Evolutionary conservation across 2,888 invertebrate species (phyloP).

Genomic region (Polyploca ridens): DNA sequence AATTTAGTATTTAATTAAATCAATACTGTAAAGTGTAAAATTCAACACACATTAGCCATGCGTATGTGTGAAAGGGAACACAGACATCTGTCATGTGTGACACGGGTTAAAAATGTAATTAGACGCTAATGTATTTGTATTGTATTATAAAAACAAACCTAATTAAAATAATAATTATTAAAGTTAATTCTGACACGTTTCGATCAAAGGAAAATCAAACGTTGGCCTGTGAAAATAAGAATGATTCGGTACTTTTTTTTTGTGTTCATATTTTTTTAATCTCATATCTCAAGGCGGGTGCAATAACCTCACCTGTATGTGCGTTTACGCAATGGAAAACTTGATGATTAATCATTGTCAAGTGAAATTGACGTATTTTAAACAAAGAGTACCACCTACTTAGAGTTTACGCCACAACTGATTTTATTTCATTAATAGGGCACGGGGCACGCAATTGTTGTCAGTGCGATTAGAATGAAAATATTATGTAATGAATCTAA

Average conservation of each 20-base stretch:
- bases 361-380: slow-evolving; percentile 7
- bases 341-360: slow-evolving; percentile 11
- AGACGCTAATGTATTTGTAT: slow-evolving; percentile 36
- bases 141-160: slow-evolving; percentile 17
- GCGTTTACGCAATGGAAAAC: slow-evolving; percentile 9
- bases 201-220: slow-evolving; percentile 7
- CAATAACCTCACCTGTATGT: slow-evolving; percentile 11
- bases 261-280: slow-evolving; percentile 12
- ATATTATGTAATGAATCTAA: too few species aligned
- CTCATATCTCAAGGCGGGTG: slow-evolving; percentile 8
- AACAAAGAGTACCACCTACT: slow-evolving; percentile 6
- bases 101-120: slow-evolving; percentile 48
- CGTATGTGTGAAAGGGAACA: slow-evolving; percentile 26
- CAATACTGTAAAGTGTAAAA: slow-evolving; percentile 33
- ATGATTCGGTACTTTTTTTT: not conserved
- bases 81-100: slow-evolving; percentile 43
- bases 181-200: slow-evolving; percentile 7
- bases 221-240: slow-evolving; percentile 2
- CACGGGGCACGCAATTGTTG: too few species aligned
- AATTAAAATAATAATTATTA: slow-evolving; percentile 45
- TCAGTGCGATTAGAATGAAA: too few species aligned
- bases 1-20: slow-evolving; percentile 36
- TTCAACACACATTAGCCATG: slow-evolving; percentile 29
- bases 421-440: too few species aligned
- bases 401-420: too few species aligned